These are phyloP conservation scores for Euborellia annulipes DNA, from an alignment of 1,140 invertebrate genomes.

Conservation along the genomic window DNA sequence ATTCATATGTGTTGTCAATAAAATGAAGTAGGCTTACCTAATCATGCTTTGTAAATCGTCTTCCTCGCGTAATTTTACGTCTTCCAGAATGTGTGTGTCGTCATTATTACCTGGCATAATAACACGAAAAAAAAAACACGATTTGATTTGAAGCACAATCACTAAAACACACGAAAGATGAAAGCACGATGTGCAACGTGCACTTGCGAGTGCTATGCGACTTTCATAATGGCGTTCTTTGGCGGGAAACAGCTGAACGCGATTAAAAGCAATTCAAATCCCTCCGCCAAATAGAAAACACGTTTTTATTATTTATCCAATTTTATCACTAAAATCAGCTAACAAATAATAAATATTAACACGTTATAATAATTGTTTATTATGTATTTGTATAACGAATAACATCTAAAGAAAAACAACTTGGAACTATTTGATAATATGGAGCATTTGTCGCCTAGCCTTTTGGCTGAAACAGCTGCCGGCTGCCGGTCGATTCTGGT, in stretches of 20 bases:
- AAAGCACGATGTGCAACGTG: background rate
- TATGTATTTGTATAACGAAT: background rate
- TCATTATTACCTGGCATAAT: no score
- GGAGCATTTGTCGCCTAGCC: no score
- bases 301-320: background rate
- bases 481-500: no score
- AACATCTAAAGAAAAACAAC: background rate
- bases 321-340: background rate
- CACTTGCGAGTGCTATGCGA: constrained; percentile 25
- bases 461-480: no score
- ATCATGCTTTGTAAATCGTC: background rate
- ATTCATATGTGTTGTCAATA: no score
- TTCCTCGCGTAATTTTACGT: background rate
- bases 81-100: background rate
- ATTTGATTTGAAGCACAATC: background rate
- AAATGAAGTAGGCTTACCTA: constrained; percentile 8
- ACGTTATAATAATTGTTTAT: background rate
- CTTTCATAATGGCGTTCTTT: constrained; percentile 40
- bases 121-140: background rate
- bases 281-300: background rate
- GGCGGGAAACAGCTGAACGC: constrained; percentile 47
- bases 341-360: no score
- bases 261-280: background rate
- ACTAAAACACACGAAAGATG: background rate
- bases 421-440: background rate